These are phyloP conservation scores for Fragum whitleyi DNA, from an alignment of 2,888 invertebrate genomes.

Conservation along the genomic window DNA sequence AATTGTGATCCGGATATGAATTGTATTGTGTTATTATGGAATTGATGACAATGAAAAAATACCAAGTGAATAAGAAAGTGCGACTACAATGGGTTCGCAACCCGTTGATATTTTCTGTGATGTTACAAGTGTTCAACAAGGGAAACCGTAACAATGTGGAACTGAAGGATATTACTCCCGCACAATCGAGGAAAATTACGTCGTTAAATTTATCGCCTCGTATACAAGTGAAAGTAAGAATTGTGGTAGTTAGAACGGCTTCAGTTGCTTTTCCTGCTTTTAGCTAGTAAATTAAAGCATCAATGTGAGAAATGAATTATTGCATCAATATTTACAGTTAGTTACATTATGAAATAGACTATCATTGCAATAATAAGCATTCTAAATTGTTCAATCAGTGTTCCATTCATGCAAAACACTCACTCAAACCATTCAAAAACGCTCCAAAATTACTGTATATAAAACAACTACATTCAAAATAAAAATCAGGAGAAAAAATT, in stretches of 20 bases:
- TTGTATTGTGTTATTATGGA: neutral
- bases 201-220: slow-evolving; percentile 21
- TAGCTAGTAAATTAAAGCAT: neutral
- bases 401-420: no score
- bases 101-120: slow-evolving; percentile 50
- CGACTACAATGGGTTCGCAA: slow-evolving; percentile 58
- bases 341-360: no score
- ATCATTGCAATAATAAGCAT: no score
- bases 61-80: slow-evolving; percentile 19
- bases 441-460: no score
- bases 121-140: slow-evolving; percentile 44
- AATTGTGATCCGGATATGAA: neutral
- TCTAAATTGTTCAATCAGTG: no score
- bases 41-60: neutral
- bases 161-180: neutral
- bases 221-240: slow-evolving; percentile 31
- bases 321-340: no score
- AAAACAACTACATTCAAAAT: no score
- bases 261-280: neutral
- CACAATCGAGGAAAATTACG: slow-evolving; percentile 14
- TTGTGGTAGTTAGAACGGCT: neutral
- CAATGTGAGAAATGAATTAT: neutral
- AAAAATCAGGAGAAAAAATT: no score
- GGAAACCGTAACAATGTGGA: neutral
- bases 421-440: no score